Conservation (phyloP, 2,888 invertebrate species). For the Aporophyla lueneburgensis region DNA sequence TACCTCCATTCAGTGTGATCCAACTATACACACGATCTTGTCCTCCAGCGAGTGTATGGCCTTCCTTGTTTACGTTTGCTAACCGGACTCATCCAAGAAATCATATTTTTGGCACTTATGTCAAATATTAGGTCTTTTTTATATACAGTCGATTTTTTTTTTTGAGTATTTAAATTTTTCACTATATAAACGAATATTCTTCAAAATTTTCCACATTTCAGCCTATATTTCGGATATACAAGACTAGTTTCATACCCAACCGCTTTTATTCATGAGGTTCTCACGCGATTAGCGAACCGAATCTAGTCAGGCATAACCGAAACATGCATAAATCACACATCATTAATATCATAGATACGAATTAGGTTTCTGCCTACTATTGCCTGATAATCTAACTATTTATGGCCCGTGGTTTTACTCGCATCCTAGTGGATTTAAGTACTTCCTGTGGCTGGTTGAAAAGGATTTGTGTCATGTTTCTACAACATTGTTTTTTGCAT, state of each 20-base stretch:
- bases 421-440: not conserved
- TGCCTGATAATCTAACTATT: not conserved
- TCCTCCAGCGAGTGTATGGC: too few relatives aligned
- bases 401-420: not conserved
- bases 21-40: too few relatives aligned
- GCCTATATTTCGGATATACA: not conserved
- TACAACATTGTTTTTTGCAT: too few relatives aligned
- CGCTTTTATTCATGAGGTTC: conserved; percentile 28
- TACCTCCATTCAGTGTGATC: too few relatives aligned
- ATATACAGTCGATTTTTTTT: too few relatives aligned
- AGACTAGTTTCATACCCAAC: conserved; percentile 6
- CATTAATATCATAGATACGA: conserved; percentile 12
- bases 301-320: conserved; percentile 1
- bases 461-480: too few relatives aligned
- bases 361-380: not conserved
- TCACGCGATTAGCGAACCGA: conserved; percentile 6
- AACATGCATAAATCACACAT: conserved; percentile 39
- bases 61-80: too few relatives aligned
- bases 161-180: too few relatives aligned
- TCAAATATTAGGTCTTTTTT: too few relatives aligned
- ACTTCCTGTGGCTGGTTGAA: too few relatives aligned
- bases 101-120: too few relatives aligned
- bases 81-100: too few relatives aligned
- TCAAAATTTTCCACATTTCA: not conserved
- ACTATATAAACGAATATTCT: not conserved